Conservation (phyloP, 1,140 invertebrate genomes). For the Sinella curviseta region DNA sequence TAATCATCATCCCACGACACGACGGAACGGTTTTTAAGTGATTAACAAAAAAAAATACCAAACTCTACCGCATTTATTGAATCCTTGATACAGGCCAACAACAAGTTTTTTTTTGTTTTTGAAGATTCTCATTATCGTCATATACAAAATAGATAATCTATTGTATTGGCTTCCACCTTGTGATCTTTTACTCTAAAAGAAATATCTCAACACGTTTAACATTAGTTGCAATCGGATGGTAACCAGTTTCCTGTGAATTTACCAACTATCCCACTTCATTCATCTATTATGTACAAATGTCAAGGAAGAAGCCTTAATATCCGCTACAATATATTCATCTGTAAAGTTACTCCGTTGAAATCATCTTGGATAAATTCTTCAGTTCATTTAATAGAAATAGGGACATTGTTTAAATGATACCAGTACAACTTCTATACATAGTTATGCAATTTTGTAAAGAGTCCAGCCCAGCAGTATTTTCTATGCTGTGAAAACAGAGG, state of each 20-base stretch:
- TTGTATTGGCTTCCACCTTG: slow-evolving; percentile 20
- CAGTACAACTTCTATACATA: background rate
- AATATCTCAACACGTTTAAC: background rate
- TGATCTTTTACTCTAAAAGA: slow-evolving; percentile 2
- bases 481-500: background rate
- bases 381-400: background rate
- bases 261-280: background rate
- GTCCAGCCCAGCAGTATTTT: background rate
- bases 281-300: slow-evolving; percentile 20
- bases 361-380: background rate
- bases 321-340: background rate
- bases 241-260: slow-evolving; percentile 9
- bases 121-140: background rate
- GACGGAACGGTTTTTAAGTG: background rate
- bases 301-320: slow-evolving; percentile 20
- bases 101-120: background rate
- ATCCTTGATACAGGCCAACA: background rate
- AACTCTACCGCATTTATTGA: background rate
- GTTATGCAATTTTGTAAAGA: background rate
- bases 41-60: background rate
- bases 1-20: too few species aligned
- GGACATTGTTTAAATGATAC: background rate
- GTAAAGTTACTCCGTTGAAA: background rate
- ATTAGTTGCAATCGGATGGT: background rate
- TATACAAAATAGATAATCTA: background rate